Conservation (phyloP, 2,888 invertebrate species). For the Rhagonycha fulva region DNA sequence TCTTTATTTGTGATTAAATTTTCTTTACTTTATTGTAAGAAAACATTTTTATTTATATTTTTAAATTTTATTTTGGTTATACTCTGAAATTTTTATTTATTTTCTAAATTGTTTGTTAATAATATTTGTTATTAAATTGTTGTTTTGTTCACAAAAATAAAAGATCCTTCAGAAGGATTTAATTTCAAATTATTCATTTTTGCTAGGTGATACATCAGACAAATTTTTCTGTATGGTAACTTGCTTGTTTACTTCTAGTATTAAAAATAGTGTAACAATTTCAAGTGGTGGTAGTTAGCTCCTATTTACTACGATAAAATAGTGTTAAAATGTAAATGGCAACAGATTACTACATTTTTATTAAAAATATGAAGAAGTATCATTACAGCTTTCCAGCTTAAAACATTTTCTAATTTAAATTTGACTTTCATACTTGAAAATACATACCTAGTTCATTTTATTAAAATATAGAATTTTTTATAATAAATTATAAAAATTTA, state of each 20-base stretch:
- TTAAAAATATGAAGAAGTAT: not conserved
- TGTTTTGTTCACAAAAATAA: not conserved
- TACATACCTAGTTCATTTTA: not conserved
- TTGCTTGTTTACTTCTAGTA: not conserved
- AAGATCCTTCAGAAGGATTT: not conserved
- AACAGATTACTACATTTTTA: not conserved
- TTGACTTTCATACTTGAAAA: not conserved
- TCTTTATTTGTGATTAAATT: not conserved
- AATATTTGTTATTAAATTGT: not conserved
- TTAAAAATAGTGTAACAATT: not conserved
- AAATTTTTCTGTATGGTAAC: not conserved
- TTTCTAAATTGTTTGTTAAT: not conserved
- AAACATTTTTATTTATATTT: not conserved
- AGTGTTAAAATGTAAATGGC: not conserved
- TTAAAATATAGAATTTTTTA: not conserved
- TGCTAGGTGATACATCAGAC: not conserved
- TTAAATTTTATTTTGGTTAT: not conserved
- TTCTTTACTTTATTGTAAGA: not conserved
- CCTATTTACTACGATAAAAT: not conserved
- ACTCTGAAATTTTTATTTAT: not conserved
- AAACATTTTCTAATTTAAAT: not conserved
- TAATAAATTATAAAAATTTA: not conserved
- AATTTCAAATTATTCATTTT: not conserved
- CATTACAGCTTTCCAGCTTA: not conserved
- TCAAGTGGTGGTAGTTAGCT: not conserved